Evolutionary conservation across 2,888 invertebrate genomes (phyloP), one percentile per base, ranked within the genome.

Genomic region (Drosophila glabriapex): DNA sequence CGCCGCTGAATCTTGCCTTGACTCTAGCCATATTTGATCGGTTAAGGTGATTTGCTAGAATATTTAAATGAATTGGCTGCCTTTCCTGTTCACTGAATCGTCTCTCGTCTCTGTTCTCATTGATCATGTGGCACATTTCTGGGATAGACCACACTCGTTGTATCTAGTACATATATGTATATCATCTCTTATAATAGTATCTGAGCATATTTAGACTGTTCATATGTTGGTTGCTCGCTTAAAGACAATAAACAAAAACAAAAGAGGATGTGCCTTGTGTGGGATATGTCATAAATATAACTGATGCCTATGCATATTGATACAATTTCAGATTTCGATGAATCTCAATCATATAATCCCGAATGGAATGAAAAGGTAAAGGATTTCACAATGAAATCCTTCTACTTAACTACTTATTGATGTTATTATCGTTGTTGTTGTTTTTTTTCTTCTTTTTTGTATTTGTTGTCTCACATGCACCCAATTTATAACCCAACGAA

Each of bases 281-380:
- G 56, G 49, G 33, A 46, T 56, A 69, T 50, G 59, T 43, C 53
- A 35, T 41, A 39, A 35, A 49, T 64, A 68, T 35, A 68, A 59
- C 76, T 82, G 75, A 82, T 76, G 68, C 66, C 70, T 68, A 61
- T 81, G 89, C 76, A 74, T 41, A 78, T 82, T 85, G 80, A 90
- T 89, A 81, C 91, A 89, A 89, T 93, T 93, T 76, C 93, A 93
- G 93, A 94, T 93, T 93, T 93, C 87, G 93, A 93, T 85, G 93
- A 93, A 89, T 88, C 91, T 76, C 92, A 93, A 91, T 91, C 93
- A 76, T 93, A 92, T 90, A 93, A 92, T 88, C 91, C 91, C 79
- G 93, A 93, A 82, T 94, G 93, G 93, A 93, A 92, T 88, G 92
- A 93, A 88, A 93, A 93, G 93, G 93, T 93, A 93, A 92, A 87